A percentile compares a stretch with the other conserved stretches of the same genome.
phyloP scores from a whole-genome alignment of 2,113 vertebrate species.

The Micromys minutus region DNA sequence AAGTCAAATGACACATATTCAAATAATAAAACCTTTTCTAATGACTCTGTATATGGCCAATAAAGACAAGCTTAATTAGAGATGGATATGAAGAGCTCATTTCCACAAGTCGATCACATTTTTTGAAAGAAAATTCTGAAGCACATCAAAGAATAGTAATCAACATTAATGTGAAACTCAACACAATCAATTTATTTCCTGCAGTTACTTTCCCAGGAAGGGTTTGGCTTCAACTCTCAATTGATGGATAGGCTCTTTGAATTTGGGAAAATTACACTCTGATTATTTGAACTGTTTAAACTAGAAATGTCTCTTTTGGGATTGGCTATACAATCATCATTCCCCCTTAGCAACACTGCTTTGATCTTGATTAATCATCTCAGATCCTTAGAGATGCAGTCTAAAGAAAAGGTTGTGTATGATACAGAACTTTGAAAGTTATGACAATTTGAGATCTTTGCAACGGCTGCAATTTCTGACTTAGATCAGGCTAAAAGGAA shows the following conservation, averaged over 20 bases:
- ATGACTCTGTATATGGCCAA: neutral
- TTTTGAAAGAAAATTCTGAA: conserved; percentile 46
- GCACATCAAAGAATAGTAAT: conserved; percentile 50
- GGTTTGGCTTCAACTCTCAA: conserved; percentile 35
- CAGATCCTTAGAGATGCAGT: neutral
- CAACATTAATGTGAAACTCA: conserved; percentile 53
- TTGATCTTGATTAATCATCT: conserved; percentile 52
- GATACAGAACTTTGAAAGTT: neutral
- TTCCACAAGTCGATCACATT: neutral
- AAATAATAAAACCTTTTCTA: neutral
- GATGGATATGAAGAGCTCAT: conserved; percentile 30
- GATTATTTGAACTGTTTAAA: conserved; percentile 61
- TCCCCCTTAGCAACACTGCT: neutral
- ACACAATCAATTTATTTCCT: conserved; percentile 65
- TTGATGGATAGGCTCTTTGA: conserved; percentile 21
- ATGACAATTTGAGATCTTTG: conserved; percentile 5
- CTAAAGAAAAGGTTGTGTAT: conserved; percentile 2
- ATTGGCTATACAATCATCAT: neutral
- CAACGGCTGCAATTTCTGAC: neutral
- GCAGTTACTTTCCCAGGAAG: conserved; percentile 38
- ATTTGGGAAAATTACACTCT: conserved; percentile 33
- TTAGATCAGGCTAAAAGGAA: neutral
- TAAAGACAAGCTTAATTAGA: conserved; percentile 45
- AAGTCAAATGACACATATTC: neutral
- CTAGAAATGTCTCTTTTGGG: conserved; percentile 10